A percentile compares a stretch with the other conserved stretches of the same genome.
phyloP scores from a whole-genome alignment of 2,797 vertebrate genomes.

The Champsocephalus esox region DNA sequence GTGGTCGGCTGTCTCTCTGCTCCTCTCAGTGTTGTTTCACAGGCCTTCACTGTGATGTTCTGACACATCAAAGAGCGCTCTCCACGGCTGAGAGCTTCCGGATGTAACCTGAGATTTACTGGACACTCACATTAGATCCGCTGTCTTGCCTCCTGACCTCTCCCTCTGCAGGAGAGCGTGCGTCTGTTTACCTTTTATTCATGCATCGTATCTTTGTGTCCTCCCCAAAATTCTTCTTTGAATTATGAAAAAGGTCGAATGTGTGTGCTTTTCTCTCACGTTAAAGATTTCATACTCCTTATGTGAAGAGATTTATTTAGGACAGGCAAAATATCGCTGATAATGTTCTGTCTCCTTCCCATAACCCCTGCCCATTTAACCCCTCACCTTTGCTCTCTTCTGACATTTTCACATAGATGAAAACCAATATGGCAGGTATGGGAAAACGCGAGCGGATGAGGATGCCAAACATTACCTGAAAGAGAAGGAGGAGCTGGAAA shows the following conservation, averaged over 20 bases:
- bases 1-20: slow-evolving; percentile 7
- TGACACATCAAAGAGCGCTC: slow-evolving; percentile 67
- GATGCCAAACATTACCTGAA: slow-evolving; percentile 92
- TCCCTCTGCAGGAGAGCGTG: slow-evolving; percentile 25
- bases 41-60: slow-evolving; percentile 32
- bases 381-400: slow-evolving; percentile 62
- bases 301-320: slow-evolving; percentile 1
- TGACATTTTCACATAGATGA: slow-evolving; percentile 80
- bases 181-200: slow-evolving; percentile 35
- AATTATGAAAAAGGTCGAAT: slow-evolving; percentile 2
- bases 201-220: slow-evolving; percentile 5
- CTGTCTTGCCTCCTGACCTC: slow-evolving; percentile 62
- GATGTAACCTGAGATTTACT: slow-evolving; percentile 78
- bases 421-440: slow-evolving; percentile 93
- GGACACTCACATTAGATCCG: slow-evolving; percentile 66
- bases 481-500: slow-evolving; percentile 94
- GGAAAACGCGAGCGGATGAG: slow-evolving; percentile 96
- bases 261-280: background rate
- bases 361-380: slow-evolving; percentile 67
- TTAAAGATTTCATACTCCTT: background rate
- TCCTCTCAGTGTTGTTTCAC: slow-evolving; percentile 20
- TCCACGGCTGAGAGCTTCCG: slow-evolving; percentile 46
- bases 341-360: slow-evolving; percentile 61
- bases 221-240: background rate
- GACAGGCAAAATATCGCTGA: background rate